phyloP scores from a whole-genome alignment of 2,113 vertebrate species.

The Delphinapterus leucas region DNA sequence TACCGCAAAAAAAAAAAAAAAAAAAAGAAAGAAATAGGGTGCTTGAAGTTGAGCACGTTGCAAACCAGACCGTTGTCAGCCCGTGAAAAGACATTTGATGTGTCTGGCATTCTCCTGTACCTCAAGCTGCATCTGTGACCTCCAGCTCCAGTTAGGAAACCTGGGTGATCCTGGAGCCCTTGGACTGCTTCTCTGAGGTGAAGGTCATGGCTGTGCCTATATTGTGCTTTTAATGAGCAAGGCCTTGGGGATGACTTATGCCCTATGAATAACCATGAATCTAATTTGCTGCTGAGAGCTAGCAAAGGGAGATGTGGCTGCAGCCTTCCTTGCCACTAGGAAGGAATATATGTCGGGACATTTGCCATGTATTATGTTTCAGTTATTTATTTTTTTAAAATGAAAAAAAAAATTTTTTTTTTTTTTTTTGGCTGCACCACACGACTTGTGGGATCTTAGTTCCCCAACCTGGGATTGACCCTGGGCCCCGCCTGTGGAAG shows the following conservation, averaged over 20 bases:
- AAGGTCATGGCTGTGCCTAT: not conserved
- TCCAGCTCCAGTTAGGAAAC: not conserved
- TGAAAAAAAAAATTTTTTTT: not conserved
- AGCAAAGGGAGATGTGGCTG: not conserved
- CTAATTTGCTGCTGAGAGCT: not conserved
- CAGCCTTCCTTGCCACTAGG: not conserved
- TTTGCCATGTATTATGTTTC: not conserved
- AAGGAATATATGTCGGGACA: not conserved
- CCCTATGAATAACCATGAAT: not conserved
- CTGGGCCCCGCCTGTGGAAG: not conserved
- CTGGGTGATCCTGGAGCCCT: not conserved
- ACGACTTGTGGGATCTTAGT: not conserved
- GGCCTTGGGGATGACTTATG: not conserved
- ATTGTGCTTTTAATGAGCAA: not conserved
- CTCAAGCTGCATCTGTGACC: not conserved
- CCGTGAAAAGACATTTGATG: not conserved
- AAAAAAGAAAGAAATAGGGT: accelerated
- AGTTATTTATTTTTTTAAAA: not conserved
- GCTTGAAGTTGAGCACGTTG: not conserved
- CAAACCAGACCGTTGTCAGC: not conserved
- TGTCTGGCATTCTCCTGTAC: not conserved
- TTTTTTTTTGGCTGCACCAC: not conserved
- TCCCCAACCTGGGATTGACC: not conserved
- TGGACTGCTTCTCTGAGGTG: not conserved
- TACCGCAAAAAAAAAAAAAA: no score